Percentiles rank a stretch among this genome's conserved stretches.
phyloP scores from a whole-genome alignment of 2,797 vertebrate species.

The Gymnoscopelus braueri region DNA sequence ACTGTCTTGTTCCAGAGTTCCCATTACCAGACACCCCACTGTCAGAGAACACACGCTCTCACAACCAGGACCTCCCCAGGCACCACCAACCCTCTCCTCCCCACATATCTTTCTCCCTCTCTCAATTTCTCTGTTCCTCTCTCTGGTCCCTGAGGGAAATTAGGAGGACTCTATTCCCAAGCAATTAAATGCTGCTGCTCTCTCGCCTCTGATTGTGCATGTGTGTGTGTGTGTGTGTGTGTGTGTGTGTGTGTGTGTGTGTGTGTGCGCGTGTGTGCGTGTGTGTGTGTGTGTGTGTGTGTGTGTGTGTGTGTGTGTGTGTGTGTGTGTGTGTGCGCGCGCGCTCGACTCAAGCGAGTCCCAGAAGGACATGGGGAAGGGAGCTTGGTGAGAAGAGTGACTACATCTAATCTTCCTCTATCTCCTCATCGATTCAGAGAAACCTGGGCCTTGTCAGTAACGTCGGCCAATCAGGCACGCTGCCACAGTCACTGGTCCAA shows the following conservation, averaged over 20 bases:
- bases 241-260: constrained; percentile 18
- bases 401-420: constrained; percentile 61
- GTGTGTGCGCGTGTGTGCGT: constrained; percentile 15
- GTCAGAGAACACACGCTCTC: too few species aligned
- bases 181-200: constrained; percentile 64
- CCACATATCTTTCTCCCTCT: too few species aligned
- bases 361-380: constrained; percentile 26
- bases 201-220: constrained; percentile 22
- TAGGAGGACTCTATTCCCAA: constrained; percentile 60
- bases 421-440: constrained; percentile 58
- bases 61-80: too few species aligned
- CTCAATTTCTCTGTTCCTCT: too few species aligned
- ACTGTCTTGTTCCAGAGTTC: too few species aligned
- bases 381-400: constrained; percentile 44
- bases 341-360: constrained; percentile 27
- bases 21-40: too few species aligned
- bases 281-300: constrained; percentile 15
- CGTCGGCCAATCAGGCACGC: constrained; percentile 50
- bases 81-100: too few species aligned
- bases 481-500: constrained; percentile 33
- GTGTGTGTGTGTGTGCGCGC: constrained; percentile 20
- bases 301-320: constrained; percentile 11
- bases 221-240: constrained; percentile 19
- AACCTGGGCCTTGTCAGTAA: constrained; percentile 52
- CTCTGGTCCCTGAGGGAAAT: constrained; percentile 53